These are phyloP conservation scores for Apodemus agrarius DNA, from an alignment of 2,797 vertebrate species.

Conservation along the genomic window DNA sequence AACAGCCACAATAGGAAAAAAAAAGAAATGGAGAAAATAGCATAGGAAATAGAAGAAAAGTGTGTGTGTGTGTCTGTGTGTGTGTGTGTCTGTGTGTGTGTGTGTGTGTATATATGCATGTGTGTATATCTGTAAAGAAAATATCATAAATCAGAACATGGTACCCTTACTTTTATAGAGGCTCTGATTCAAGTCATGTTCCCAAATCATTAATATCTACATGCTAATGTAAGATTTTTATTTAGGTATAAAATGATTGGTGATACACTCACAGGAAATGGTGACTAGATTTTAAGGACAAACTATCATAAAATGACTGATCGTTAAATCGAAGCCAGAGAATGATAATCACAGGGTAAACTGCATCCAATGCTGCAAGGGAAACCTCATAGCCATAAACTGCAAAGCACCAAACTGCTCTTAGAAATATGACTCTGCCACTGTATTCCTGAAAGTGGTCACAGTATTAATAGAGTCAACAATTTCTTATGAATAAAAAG, in stretches of 20 bases:
- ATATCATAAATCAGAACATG: neutral
- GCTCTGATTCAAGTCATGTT: neutral
- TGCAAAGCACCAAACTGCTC: neutral
- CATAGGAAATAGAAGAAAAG: neutral
- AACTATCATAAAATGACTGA: neutral
- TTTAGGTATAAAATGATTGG: neutral
- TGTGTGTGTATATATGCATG: neutral
- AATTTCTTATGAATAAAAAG: neutral
- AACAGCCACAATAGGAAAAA: slow-evolving; percentile 13
- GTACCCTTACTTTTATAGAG: neutral
- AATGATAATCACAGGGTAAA: neutral
- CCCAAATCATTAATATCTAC: neutral
- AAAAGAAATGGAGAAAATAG: neutral
- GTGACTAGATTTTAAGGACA: neutral
- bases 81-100: neutral
- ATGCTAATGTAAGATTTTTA: neutral
- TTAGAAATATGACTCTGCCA: slow-evolving; percentile 32
- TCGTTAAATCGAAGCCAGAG: neutral
- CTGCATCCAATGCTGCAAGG: neutral
- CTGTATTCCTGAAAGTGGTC: neutral
- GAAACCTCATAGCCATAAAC: neutral
- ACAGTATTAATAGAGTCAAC: neutral
- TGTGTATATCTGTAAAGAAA: neutral
- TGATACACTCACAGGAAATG: neutral
- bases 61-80: no score